phyloP scores from a whole-genome alignment of 2,797 vertebrate species.

The Gallinago stenura region DNA sequence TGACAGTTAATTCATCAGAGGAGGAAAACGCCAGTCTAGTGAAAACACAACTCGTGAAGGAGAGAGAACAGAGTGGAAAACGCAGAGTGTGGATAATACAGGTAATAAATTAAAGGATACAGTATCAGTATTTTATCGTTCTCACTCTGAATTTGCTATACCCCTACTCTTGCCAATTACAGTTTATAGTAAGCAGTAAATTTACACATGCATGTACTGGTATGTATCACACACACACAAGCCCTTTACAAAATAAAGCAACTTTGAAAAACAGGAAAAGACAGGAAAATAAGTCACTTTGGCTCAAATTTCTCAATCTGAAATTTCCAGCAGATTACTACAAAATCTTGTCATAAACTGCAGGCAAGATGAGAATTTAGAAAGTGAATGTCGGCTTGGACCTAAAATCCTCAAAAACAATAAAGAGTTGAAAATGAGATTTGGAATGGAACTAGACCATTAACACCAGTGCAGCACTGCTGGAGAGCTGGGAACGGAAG shows the following conservation, averaged over 20 bases:
- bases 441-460: background rate
- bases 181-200: background rate
- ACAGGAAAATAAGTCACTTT: background rate
- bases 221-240: background rate
- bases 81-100: slow-evolving; percentile 55
- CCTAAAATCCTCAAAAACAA: background rate
- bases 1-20: slow-evolving; percentile 72
- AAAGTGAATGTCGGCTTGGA: background rate
- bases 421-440: background rate
- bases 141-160: background rate
- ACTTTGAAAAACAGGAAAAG: background rate
- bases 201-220: background rate
- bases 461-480: background rate
- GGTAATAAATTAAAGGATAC: slow-evolving; percentile 77
- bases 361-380: background rate
- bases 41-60: slow-evolving; percentile 64
- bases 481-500: background rate
- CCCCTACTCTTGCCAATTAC: slow-evolving; percentile 19
- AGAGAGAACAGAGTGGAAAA: slow-evolving; percentile 54
- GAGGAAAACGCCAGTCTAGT: slow-evolving; percentile 59
- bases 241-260: background rate
- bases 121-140: slow-evolving; percentile 56
- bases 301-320: background rate
- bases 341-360: background rate
- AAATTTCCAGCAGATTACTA: background rate